These are phyloP conservation scores for Macropus fuliginosus DNA, from an alignment of 2,797 vertebrate genomes.

Conservation along the genomic window DNA sequence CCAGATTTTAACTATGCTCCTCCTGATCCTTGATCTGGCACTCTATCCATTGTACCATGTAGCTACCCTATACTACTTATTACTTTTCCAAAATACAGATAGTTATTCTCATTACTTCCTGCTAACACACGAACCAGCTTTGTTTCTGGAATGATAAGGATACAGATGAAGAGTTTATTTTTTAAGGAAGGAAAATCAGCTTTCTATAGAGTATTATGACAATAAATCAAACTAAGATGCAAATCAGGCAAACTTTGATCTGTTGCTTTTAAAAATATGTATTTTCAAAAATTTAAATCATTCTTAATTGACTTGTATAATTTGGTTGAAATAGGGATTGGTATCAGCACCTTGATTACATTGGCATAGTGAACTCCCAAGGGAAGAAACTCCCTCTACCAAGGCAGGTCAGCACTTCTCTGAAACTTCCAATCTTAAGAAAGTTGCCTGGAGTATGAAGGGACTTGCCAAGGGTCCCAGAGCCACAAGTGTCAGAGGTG, in stretches of 20 bases:
- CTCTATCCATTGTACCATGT: background rate
- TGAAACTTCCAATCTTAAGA: background rate
- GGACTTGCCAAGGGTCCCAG: background rate
- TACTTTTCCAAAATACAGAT: slow-evolving; percentile 2
- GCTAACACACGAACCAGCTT: background rate
- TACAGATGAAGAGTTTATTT: background rate
- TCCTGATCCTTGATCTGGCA: background rate
- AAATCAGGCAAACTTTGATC: slow-evolving; percentile 21
- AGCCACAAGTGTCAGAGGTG: background rate
- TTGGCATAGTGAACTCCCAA: background rate
- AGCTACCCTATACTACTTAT: background rate
- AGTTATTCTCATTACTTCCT: background rate
- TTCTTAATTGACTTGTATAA: background rate
- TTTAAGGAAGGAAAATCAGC: slow-evolving; percentile 12
- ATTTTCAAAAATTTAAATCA: background rate
- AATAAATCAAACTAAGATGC: slow-evolving; percentile 1
- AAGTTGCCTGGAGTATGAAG: background rate
- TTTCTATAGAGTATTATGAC: slow-evolving; percentile 22
- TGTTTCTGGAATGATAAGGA: slow-evolving; percentile 3
- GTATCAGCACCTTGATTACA: background rate
- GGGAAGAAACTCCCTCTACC: background rate
- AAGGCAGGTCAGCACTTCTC: background rate
- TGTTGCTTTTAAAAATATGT: background rate
- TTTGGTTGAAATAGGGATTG: background rate
- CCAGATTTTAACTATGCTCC: background rate